Evolutionary conservation across 1,140 invertebrate species (phyloP).

Genomic region (Drosophila kepulauana): DNA sequence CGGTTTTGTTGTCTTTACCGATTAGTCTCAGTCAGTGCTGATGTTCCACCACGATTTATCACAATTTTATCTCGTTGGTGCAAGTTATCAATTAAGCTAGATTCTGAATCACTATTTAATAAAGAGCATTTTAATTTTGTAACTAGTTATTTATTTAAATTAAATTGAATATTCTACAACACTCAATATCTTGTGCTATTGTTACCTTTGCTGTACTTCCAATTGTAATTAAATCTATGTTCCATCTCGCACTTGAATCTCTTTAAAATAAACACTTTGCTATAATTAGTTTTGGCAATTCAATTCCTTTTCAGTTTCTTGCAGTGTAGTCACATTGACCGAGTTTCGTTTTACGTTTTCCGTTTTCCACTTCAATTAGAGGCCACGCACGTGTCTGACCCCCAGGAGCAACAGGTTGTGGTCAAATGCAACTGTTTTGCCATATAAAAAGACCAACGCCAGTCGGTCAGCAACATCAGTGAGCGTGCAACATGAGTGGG

Average conservation of each 20-base stretch:
- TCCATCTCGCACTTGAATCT: too few relatives aligned
- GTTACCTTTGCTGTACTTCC: too few relatives aligned
- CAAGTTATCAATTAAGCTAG: slow-evolving; percentile 25
- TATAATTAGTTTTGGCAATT: neutral
- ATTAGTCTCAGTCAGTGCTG: slow-evolving; percentile 62
- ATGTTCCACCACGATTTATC: slow-evolving; percentile 57
- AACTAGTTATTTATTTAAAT: too few relatives aligned
- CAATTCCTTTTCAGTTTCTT: slow-evolving; percentile 12
- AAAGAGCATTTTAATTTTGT: too few relatives aligned
- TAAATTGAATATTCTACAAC: too few relatives aligned
- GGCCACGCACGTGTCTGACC: slow-evolving; percentile 54
- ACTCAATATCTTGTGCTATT: too few relatives aligned
- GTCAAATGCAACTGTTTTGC: slow-evolving; percentile 36
- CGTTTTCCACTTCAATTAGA: slow-evolving; percentile 44
- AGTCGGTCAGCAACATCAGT: slow-evolving; percentile 40
- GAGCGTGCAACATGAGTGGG: slow-evolving; percentile 43
- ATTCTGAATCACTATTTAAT: neutral
- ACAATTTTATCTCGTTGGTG: slow-evolving; percentile 64
- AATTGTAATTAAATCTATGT: too few relatives aligned
- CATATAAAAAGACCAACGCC: slow-evolving; percentile 38
- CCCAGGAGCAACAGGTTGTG: slow-evolving; percentile 50
- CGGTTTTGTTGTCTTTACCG: slow-evolving; percentile 80
- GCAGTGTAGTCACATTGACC: slow-evolving; percentile 64
- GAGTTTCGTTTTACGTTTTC: slow-evolving; percentile 53
- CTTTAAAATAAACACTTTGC: too few relatives aligned